Conservation (phyloP, 2,113 vertebrate genomes). For the Cyprinus carpio region DNA sequence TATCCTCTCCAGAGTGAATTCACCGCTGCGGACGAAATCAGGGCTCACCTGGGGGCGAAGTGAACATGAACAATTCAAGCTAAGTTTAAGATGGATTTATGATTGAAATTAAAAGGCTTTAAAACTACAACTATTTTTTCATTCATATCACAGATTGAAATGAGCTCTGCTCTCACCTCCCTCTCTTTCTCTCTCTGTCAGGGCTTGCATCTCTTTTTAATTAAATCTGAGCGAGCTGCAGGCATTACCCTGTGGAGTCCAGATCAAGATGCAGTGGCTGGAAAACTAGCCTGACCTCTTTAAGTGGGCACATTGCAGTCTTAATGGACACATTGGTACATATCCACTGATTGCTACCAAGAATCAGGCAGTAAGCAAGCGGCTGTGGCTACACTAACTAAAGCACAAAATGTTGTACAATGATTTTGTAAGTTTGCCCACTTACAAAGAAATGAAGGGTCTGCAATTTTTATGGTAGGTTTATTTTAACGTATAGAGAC, state of each 20-base stretch:
- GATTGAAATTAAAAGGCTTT: not conserved
- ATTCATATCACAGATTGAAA: slow-evolving; percentile 1
- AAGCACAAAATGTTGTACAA: not conserved
- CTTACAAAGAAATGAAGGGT: no score
- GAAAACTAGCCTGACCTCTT: slow-evolving; percentile 18
- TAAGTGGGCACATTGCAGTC: not conserved
- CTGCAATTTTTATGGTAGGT: no score
- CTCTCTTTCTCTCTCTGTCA: slow-evolving; percentile 39
- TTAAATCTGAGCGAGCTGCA: slow-evolving; percentile 22
- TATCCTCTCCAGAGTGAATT: slow-evolving; percentile 90
- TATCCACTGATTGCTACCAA: not conserved
- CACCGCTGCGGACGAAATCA: slow-evolving; percentile 85
- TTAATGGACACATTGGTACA: slow-evolving; percentile 10
- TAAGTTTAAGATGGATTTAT: not conserved
- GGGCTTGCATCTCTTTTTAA: slow-evolving; percentile 27
- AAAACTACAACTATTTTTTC: not conserved
- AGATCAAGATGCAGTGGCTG: slow-evolving; percentile 8
- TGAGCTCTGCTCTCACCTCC: slow-evolving; percentile 35
- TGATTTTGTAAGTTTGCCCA: no score
- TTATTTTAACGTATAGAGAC: no score
- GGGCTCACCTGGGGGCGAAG: slow-evolving; percentile 76
- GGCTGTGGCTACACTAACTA: not conserved
- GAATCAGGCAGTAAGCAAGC: not conserved
- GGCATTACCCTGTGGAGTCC: slow-evolving; percentile 1
- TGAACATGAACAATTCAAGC: not conserved